A percentile compares a stretch with the other conserved stretches of the same genome.
Conservation (phyloP, 2,888 invertebrate genomes). For the Dryobota labecula region DNA sequence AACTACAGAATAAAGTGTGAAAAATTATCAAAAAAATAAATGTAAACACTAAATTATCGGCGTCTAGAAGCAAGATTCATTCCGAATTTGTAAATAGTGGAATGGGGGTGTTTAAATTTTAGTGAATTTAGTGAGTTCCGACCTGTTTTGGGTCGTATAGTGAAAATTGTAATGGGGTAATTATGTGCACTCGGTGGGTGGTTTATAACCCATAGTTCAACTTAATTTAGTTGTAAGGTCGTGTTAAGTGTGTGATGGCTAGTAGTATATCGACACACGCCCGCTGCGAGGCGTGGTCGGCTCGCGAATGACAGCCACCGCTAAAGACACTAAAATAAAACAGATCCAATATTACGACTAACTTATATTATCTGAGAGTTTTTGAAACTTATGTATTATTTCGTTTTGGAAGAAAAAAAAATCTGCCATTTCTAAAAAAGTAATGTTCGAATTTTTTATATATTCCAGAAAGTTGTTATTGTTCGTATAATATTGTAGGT, state of each 20-base stretch:
- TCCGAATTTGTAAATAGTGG: conserved; percentile 77
- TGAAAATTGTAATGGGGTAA: conserved; percentile 80
- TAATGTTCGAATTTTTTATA: conserved; percentile 81
- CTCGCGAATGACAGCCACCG: conserved; percentile 44
- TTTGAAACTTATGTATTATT: conserved; percentile 74
- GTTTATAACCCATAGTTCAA: conserved; percentile 75
- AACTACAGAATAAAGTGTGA: conserved; percentile 51
- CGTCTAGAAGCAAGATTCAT: conserved; percentile 66
- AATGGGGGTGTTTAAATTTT: conserved; percentile 73
- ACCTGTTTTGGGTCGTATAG: conserved; percentile 74
- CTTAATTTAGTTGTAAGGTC: conserved; percentile 82
- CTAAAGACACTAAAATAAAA: conserved; percentile 70
- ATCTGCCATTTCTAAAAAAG: conserved; percentile 76
- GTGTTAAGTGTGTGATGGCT: conserved; percentile 70
- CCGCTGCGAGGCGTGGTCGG: conserved; percentile 43
- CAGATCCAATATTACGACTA: conserved; percentile 69
- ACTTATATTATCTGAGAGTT: conserved; percentile 72
- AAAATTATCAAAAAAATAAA: conserved; percentile 45
- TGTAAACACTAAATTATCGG: conserved; percentile 45
- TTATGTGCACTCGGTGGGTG: conserved; percentile 75
- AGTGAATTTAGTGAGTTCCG: conserved; percentile 80
- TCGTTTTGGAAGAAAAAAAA: conserved; percentile 71
- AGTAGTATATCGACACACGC: conserved; percentile 25
- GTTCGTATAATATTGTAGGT: conserved; percentile 80
- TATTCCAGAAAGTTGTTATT: conserved; percentile 83